Evolutionary conservation across 1,140 invertebrate species (phyloP), one percentile per base, ranked within the genome.

Genomic region (Anagrus nilaparvatae): DNA sequence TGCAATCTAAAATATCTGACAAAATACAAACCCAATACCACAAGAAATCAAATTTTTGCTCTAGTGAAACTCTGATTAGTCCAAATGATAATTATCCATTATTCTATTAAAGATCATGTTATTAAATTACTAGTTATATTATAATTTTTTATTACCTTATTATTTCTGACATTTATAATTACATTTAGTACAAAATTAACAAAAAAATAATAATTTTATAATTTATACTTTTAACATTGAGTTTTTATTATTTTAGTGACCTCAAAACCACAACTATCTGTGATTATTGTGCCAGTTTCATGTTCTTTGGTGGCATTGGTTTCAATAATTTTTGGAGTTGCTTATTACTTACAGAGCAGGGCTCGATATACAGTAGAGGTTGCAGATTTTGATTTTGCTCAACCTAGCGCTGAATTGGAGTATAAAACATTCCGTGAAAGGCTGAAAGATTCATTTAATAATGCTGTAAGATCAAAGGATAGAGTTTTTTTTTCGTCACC

Each of bases 341-440:
- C 86, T 0, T 88, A 87, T 59, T 89, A 87, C 49, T 67, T 84
- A 21, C 84, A 87, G 56, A 84, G 77, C 54, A 72, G 79, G 44
- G 77, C 79, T 30, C 79, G 84, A 49, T 84, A 82, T 52, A 80
- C 73, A 2, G 72, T 90, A 13, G 87, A 91, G 70, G 85, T 88
- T 3, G 87, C 86, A 0, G 82, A 90, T 58, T 90, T 91, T 54
- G 84, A 91, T 62, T 91, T 90, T 59, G 82, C 84, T 2, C 78
- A 85, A 49, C 68, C 61, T 18, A 76, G 76, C 59, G 71, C 76
- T 8, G 82, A 88, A 44, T 72, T 86, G 60, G 85, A 87, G 47
- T 88, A 88, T 53, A 88, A 87, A 68, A 86, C 84, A 17, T 89
- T 91, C 55, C 71, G 72, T 5, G 84, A 88, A 53, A 70, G 87